Base-by-base conservation (phyloP, 1,140 invertebrate genomes). In the Drosophila leontia region DNA sequence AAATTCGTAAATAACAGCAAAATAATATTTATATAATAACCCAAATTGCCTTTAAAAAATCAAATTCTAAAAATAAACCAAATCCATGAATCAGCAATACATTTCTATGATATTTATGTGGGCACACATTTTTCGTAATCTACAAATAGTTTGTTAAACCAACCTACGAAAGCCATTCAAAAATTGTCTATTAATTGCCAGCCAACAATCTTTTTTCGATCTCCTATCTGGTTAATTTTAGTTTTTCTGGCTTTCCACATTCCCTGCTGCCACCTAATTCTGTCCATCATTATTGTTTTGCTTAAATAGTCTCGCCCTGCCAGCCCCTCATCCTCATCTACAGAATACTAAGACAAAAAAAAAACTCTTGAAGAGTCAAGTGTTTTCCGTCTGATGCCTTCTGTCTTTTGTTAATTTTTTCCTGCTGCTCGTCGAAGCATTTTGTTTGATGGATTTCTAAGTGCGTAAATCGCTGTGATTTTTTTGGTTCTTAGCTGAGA, bases 361-460 rank as follows among this genome's bases (percentile, higher is more conserved):
- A 64, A 58, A 79, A 60, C 62, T 75, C 70, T 84, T 64, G 19
- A 19, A 65, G 13, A 64, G 79, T 82, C 82, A 86, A 87, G 75
- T 88, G 80, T 60, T 63, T 71, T 26, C 41, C 75, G 64, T 64
- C 57, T 74, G 58, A 39, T 58, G 57, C 61, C 75, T 67, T 61
- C 51, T 62, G 57, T 53, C 39, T 77, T 62, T 50, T 75, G 57
- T 76, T 57, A 37, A 41, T 71, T 72, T 71, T 57, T 71, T n/a
- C 45, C 62, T 15, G 9, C 13, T 35, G 60, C 15, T 12, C 26
- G 50, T 59, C 13, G 4, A 42, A 60, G 44, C 48, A 68, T 75
- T 51, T 75, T 88, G 85, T 88, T 88, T 88, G 85, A 88, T 88
- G 85, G 84, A 75, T 88, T 90, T 88, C 81, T 81, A 88, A 88